Percentiles rank a stretch among this genome's conserved stretches.
Evolutionary conservation across 2,797 vertebrate genomes (phyloP).

Genomic region (Muscicapa comitata): DNA sequence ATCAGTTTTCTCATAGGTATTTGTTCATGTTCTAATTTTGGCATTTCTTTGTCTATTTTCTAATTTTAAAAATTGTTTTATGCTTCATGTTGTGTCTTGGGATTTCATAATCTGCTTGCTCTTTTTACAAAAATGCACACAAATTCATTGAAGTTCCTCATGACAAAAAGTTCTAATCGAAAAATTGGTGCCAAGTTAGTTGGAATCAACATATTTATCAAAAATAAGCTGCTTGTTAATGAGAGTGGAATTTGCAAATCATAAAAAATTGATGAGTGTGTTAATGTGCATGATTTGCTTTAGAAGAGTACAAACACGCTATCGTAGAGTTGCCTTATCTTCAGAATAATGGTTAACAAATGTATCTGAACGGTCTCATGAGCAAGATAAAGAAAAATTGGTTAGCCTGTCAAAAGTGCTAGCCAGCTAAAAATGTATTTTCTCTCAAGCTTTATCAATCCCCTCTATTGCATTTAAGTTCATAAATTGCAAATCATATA

Average conservation of each 20-base stretch:
- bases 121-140: slow-evolving; percentile 8
- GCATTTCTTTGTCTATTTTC: slow-evolving; percentile 64
- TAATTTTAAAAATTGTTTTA: slow-evolving; percentile 68
- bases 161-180: slow-evolving; percentile 41
- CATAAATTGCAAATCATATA: slow-evolving; percentile 2
- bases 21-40: slow-evolving; percentile 76
- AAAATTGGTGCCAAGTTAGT: slow-evolving; percentile 19
- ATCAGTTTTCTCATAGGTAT: slow-evolving; percentile 78
- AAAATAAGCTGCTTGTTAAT: slow-evolving; percentile 42
- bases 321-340: background rate
- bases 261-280: slow-evolving; percentile 13
- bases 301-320: background rate
- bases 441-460: slow-evolving; percentile 52
- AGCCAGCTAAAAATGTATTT: slow-evolving; percentile 59
- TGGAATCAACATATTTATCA: slow-evolving; percentile 33
- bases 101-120: slow-evolving; percentile 47
- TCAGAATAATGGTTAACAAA: slow-evolving; percentile 48
- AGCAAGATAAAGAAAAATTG: slow-evolving; percentile 66
- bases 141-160: slow-evolving; percentile 32
- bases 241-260: slow-evolving; percentile 44
- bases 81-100: slow-evolving; percentile 55
- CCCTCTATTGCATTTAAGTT: slow-evolving; percentile 30
- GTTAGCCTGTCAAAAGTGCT: slow-evolving; percentile 41
- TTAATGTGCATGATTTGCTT: background rate
- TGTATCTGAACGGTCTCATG: slow-evolving; percentile 58